phyloP scores from a whole-genome alignment of 2,797 vertebrate species.

The Siniperca undulata region DNA sequence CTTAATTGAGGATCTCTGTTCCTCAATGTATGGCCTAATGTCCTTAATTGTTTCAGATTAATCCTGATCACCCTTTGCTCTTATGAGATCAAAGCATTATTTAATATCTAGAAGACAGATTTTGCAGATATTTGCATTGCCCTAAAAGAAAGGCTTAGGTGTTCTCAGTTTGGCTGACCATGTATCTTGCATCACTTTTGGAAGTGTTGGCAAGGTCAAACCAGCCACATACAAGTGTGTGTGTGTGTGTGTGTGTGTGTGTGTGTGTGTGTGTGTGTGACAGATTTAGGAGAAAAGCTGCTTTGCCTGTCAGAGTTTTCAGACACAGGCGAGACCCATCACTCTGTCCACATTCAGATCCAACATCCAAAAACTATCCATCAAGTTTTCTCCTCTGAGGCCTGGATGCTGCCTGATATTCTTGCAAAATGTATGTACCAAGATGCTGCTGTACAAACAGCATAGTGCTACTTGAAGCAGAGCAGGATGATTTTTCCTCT shows the following conservation, averaged over 20 bases:
- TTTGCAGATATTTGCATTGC: neutral
- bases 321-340: slow-evolving; percentile 23
- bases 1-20: neutral
- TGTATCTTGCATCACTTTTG: slow-evolving; percentile 9
- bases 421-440: neutral
- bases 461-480: neutral
- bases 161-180: neutral
- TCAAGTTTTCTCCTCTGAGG: slow-evolving; percentile 12
- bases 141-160: neutral
- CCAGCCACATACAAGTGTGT: neutral
- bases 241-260: too few relatives aligned
- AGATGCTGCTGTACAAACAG: neutral
- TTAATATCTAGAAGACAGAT: neutral
- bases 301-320: slow-evolving; percentile 19
- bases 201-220: slow-evolving; percentile 16
- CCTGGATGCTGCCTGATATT: slow-evolving; percentile 3
- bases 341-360: slow-evolving; percentile 11
- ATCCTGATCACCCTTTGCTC: neutral
- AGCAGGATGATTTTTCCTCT: neutral
- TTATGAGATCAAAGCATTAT: neutral
- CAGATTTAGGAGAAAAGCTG: slow-evolving; percentile 25
- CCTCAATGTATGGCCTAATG: neutral
- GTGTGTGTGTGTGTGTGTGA: slow-evolving; percentile 7
- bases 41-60: neutral
- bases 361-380: slow-evolving; percentile 23